These are phyloP conservation scores for Erpetoichthys calabaricus DNA, from an alignment of 2,797 vertebrate species.

Conservation along the genomic window DNA sequence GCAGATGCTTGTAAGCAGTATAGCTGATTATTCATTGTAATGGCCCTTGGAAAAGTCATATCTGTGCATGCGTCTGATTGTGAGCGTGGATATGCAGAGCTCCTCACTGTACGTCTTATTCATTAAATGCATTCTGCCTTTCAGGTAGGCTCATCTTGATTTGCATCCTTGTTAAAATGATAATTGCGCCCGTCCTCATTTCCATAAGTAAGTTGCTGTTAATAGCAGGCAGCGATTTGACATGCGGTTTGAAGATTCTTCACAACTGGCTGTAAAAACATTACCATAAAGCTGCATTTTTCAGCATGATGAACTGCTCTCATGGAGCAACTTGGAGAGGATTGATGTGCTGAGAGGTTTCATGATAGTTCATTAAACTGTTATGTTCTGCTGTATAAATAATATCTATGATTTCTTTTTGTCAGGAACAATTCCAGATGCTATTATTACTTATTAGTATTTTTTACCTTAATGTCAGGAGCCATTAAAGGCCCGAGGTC, in stretches of 20 bases:
- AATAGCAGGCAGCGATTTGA: not conserved
- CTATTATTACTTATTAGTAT: too few species aligned
- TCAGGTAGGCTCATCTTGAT: not conserved
- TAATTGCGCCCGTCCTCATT: not conserved
- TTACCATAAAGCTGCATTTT: not conserved
- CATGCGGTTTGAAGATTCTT: conserved; percentile 1
- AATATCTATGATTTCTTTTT: not conserved
- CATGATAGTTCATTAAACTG: not conserved
- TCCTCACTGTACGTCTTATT: not conserved
- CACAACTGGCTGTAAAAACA: not conserved
- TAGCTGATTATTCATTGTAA: too few species aligned
- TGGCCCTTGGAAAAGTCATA: too few species aligned
- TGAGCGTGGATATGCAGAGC: too few species aligned
- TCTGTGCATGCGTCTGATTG: too few species aligned
- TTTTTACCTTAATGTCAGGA: too few species aligned
- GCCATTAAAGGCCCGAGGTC: too few species aligned
- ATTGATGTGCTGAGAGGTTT: not conserved
- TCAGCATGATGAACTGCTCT: not conserved
- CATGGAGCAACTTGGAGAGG: not conserved
- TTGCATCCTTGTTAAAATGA: not conserved
- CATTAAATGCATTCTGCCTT: not conserved
- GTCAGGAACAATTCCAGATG: not conserved
- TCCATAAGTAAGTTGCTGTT: too few species aligned
- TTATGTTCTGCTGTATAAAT: not conserved
- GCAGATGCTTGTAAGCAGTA: too few species aligned